These are phyloP conservation scores for Coendou prehensilis DNA, from an alignment of 2,797 vertebrate genomes.

Conservation along the genomic window DNA sequence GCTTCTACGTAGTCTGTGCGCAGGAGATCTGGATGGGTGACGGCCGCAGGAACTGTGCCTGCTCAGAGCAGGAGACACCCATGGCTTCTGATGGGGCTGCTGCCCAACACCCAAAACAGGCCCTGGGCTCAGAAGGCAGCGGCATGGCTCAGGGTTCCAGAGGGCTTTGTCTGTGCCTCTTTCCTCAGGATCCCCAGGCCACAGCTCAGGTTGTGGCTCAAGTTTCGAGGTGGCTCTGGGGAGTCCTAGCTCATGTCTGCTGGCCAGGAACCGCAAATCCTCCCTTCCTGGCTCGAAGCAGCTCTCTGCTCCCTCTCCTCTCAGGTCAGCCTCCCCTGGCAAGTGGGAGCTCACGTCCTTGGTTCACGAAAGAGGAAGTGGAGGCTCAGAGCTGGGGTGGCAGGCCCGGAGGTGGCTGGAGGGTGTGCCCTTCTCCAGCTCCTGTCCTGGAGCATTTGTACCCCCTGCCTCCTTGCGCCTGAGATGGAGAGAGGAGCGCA, in stretches of 20 bases:
- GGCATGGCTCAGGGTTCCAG: background rate
- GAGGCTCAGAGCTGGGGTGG: background rate
- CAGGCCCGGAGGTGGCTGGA: background rate
- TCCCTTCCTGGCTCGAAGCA: background rate
- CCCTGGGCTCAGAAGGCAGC: background rate
- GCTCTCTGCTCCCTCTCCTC: no score
- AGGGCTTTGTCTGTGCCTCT: background rate
- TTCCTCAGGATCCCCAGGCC: background rate
- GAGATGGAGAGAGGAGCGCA: no score
- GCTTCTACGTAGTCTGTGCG: background rate
- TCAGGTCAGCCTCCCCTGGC: no score
- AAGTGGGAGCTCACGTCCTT: background rate
- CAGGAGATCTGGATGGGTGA: background rate
- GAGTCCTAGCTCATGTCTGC: no score
- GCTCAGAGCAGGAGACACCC: background rate
- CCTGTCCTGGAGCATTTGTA: background rate
- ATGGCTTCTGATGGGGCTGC: background rate
- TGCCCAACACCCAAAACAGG: background rate
- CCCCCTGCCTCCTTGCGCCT: accelerated
- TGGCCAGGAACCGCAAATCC: background rate
- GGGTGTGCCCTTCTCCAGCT: no score
- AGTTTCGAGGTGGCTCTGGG: background rate
- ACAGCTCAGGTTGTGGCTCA: background rate
- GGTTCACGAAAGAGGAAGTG: background rate
- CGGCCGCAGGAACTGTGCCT: background rate